Percentiles rank a stretch among this genome's conserved stretches.
Conservation (phyloP, 1,140 invertebrate genomes). For the Atta texana region DNA sequence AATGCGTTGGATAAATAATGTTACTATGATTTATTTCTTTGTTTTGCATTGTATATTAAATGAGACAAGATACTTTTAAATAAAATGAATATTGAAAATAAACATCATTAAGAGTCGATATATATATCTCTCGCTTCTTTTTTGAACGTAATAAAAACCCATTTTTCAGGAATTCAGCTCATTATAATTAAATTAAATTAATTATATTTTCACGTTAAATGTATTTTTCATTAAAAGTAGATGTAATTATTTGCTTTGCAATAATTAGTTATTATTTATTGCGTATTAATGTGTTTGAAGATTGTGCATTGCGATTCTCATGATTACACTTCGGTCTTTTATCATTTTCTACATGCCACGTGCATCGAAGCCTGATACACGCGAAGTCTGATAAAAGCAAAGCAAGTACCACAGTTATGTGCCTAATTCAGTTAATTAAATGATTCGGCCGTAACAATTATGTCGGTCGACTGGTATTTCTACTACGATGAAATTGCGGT, state of each 20-base stretch:
- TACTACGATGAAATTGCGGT: neutral
- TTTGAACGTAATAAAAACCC: neutral
- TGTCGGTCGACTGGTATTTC: neutral
- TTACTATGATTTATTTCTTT: neutral
- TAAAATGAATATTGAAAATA: neutral
- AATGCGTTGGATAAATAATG: neutral
- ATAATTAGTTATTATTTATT: neutral
- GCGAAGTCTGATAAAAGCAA: conserved; percentile 9
- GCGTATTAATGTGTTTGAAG: neutral
- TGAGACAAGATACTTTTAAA: neutral
- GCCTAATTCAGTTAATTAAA: conserved; percentile 37
- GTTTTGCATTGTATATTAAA: neutral
- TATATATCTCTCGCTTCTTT: neutral
- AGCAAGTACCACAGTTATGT: conserved; percentile 27
- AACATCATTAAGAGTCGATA: neutral
- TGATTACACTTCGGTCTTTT: neutral
- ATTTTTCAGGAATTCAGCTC: neutral
- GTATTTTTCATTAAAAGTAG: neutral
- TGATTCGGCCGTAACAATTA: conserved; percentile 10
- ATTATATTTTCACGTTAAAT: neutral
- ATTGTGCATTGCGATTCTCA: neutral
- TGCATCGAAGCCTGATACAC: neutral
- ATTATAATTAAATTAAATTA: neutral
- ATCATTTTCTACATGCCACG: conserved; percentile 18
- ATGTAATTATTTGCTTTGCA: neutral